Conservation (phyloP, 1,140 invertebrate genomes). For the Leptopilina boulardi region DNA sequence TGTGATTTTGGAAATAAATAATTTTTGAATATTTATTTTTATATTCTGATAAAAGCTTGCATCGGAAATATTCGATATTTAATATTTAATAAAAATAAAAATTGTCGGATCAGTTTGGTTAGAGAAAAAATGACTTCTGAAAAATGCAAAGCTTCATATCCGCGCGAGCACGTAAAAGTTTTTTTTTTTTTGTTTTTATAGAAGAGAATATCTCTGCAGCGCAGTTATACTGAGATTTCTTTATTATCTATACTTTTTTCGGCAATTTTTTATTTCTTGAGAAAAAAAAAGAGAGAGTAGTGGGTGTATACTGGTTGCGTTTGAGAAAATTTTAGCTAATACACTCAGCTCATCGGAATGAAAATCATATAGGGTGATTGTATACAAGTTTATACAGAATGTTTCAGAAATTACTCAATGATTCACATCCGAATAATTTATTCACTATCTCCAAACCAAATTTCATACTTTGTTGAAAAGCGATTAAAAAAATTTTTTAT, state of each 20-base stretch:
- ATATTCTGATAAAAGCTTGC: background rate
- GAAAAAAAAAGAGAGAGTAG: background rate
- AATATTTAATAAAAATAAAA: conserved; percentile 11
- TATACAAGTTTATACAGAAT: background rate
- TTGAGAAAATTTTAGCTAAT: conserved; percentile 13
- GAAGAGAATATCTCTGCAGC: background rate
- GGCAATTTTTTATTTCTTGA: background rate
- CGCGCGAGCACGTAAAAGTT: background rate
- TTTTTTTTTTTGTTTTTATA: background rate
- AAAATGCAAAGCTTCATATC: background rate
- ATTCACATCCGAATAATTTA: background rate
- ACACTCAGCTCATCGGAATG: conserved; percentile 9
- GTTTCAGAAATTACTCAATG: conserved; percentile 7
- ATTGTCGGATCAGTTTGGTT: background rate
- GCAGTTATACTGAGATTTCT: background rate
- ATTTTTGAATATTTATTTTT: background rate
- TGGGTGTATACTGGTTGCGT: background rate
- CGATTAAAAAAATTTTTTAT: too few species aligned
- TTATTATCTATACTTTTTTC: background rate
- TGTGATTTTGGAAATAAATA: background rate
- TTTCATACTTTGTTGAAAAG: too few species aligned
- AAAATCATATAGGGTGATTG: background rate
- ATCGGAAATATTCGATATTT: background rate
- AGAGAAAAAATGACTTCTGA: background rate
- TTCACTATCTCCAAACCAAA: background rate